Evolutionary conservation across 2,888 invertebrate genomes (phyloP), one percentile per base, ranked within the genome.

Genomic region (Noctua janthe): DNA sequence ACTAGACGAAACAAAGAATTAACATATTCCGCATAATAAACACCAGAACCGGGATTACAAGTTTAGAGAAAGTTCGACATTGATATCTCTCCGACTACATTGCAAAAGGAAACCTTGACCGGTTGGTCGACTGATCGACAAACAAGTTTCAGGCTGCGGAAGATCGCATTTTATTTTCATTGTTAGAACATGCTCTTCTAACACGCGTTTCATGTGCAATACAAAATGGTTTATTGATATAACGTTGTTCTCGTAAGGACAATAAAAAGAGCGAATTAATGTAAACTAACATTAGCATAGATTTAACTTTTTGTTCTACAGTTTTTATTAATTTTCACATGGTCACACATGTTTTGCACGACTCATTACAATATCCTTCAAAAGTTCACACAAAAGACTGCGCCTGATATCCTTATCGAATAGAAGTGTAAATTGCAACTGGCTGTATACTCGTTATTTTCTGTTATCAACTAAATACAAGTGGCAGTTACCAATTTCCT

Each of bases 401-500:
- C 70, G 35, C 39, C 35, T n/a, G 62, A 76, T 76, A 72, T 43
- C 49, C 78, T 77, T 87, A 84, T 80, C 84, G 66, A 71, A 56
- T 39, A 35, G 11, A 49, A 76, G 43, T 73, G 74, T 66, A 75
- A 83, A 77, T 71, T 77, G 74, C 66, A 73, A 43, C 76, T 81
- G 35, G 54, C 74, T 85, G 43, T 43, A 70, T 80, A 71, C 75
- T 75, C 85, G 86, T 86, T 81, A 84, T 85, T 80, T 81, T 79
- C 78, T 71, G 71, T 78, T 88, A 88, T 82, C 75, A 75, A 82
- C 72, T 82, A 74, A 82, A 76, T 79, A 76, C 73, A 71, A 70
- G 67, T 77, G 51, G 78, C 74, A 76, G 89, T 83, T 89, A 85
- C 79, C 88, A 91, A 92, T 91, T 93, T 92, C 91, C 92, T 92